A percentile compares a stretch with the other conserved stretches of the same genome.
phyloP scores from a whole-genome alignment of 2,797 vertebrate genomes.

The Staurois parvus region DNA sequence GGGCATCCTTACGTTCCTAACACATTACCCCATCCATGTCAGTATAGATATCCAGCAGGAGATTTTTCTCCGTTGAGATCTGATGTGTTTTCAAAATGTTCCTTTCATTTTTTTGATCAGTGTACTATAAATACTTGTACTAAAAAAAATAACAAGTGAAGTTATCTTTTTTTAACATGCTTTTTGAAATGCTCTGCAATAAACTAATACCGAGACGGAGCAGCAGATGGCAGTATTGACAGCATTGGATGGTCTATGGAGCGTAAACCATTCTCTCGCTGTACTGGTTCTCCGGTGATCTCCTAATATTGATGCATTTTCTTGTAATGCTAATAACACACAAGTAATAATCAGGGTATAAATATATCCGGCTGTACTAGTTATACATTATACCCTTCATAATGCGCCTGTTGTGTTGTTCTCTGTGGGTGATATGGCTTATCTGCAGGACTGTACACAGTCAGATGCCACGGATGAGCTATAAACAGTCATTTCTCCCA shows the following conservation, averaged over 20 bases:
- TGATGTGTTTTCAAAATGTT: too few species aligned
- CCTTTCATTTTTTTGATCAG: too few species aligned
- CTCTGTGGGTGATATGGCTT: neutral
- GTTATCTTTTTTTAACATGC: too few species aligned
- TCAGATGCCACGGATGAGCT: neutral
- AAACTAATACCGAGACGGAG: neutral
- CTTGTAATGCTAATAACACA: slow-evolving; percentile 5
- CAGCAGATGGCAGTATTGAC: slow-evolving; percentile 45
- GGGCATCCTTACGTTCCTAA: too few species aligned
- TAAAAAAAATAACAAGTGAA: too few species aligned
- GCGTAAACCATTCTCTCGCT: neutral
- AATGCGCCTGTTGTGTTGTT: neutral
- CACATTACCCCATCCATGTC: too few species aligned
- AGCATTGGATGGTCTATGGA: neutral
- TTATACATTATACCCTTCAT: neutral
- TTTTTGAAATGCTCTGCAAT: neutral
- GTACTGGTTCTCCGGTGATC: neutral
- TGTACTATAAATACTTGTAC: too few species aligned
- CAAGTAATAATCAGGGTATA: neutral
- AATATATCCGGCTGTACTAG: neutral
- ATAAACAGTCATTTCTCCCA: neutral
- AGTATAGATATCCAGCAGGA: too few species aligned
- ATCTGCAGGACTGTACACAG: neutral
- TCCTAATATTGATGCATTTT: neutral
- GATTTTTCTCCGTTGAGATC: too few species aligned